Evolutionary conservation across 2,797 vertebrate species (phyloP).

Genomic region (Artibeus lituratus): DNA sequence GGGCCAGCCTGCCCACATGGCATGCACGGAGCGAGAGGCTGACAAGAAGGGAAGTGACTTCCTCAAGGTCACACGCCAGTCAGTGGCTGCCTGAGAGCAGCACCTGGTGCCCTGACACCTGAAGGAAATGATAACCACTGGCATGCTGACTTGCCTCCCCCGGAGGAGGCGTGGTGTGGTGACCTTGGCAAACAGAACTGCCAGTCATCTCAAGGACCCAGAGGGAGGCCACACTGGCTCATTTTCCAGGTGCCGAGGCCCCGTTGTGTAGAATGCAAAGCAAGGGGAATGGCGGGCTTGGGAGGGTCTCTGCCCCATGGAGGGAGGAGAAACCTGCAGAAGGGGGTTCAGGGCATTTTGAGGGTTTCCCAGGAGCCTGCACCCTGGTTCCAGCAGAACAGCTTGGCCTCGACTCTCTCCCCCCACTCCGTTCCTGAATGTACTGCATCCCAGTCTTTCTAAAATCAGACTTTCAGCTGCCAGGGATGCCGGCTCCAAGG

Average conservation of each 20-base stretch:
- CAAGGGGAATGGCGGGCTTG: neutral
- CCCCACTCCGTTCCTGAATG: neutral
- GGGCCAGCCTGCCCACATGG: neutral
- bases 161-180: rapidly evolving
- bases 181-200: neutral
- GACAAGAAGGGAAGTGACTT: neutral
- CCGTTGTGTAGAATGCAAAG: neutral
- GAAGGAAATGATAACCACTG: neutral
- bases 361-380: neutral
- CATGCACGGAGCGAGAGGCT: neutral
- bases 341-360: neutral
- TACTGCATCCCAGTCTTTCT: neutral
- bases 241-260: neutral
- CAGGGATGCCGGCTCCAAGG: constrained; percentile 15
- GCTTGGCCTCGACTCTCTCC: neutral
- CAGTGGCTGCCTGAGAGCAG: neutral
- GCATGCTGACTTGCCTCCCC: neutral
- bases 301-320: neutral
- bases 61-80: neutral
- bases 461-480: constrained; percentile 4
- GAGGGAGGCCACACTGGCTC: neutral
- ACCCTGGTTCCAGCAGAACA: neutral
- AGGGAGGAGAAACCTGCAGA: neutral
- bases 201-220: no score
- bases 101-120: neutral